phyloP scores from a whole-genome alignment of 2,113 vertebrate genomes.

The Dicrurus megarhynchus region DNA sequence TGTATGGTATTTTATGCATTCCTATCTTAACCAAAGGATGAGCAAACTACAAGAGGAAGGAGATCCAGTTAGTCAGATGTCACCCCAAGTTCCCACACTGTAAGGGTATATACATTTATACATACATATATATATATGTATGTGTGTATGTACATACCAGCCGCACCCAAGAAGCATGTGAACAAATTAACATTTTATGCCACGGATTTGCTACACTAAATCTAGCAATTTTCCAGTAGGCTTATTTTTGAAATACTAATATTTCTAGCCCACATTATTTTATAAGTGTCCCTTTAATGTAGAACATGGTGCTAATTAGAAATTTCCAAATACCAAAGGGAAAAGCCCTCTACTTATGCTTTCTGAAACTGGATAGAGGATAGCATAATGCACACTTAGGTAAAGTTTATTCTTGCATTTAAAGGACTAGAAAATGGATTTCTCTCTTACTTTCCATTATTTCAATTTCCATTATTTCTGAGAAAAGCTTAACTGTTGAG shows the following conservation, averaged over 20 bases:
- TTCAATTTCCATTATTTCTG: not conserved
- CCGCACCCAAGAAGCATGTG: not conserved
- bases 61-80: not conserved
- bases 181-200: not conserved
- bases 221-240: constrained; percentile 10
- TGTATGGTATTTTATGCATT: not conserved
- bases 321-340: not conserved
- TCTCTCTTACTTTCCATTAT: not conserved
- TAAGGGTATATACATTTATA: not conserved
- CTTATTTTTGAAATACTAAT: not conserved
- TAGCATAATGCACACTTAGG: not conserved
- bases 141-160: not conserved
- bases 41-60: not conserved
- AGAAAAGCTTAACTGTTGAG: not conserved
- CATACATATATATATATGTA: not conserved
- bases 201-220: not conserved
- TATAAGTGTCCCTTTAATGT: not conserved
- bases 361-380: not conserved
- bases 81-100: not conserved
- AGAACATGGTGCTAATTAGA: not conserved
- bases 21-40: not conserved
- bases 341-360: not conserved
- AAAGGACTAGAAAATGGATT: not conserved
- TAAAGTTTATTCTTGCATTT: not conserved
- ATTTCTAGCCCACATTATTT: not conserved